These are phyloP conservation scores for Ashinkailepas kermadecensis DNA, from an alignment of 2,888 invertebrate genomes.

Conservation along the genomic window DNA sequence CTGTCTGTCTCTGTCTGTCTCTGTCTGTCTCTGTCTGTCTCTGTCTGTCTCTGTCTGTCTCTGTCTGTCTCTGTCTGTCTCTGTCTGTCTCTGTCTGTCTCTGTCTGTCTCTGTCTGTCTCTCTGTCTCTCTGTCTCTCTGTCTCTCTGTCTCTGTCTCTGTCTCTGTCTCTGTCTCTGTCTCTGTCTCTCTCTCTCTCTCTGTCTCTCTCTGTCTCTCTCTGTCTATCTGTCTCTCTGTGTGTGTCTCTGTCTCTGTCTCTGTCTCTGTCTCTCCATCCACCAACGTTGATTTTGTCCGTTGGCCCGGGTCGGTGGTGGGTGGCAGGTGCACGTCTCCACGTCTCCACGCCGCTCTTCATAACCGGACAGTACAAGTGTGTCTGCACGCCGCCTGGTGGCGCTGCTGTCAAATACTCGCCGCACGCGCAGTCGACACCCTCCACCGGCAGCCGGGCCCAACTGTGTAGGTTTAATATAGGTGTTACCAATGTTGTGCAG, in stretches of 20 bases:
- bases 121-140: background rate
- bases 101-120: too few species aligned
- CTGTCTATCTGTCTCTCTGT: background rate
- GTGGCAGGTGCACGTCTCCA: background rate
- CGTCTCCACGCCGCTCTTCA: background rate
- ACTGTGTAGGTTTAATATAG: slow-evolving; percentile 14
- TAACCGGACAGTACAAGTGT: slow-evolving; percentile 5
- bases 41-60: background rate
- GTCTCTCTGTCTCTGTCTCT: background rate
- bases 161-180: slow-evolving; percentile 15
- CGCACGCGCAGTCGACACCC: background rate
- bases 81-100: background rate
- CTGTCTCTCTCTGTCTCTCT: background rate
- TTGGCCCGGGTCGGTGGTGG: background rate
- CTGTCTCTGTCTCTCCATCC: slow-evolving; percentile 23
- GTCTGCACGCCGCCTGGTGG: background rate
- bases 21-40: background rate
- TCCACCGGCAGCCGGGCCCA: background rate
- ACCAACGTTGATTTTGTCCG: slow-evolving; percentile 2
- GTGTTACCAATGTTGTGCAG: slow-evolving; percentile 18
- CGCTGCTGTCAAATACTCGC: slow-evolving; percentile 9
- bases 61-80: slow-evolving; percentile 21
- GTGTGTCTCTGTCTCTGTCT: background rate
- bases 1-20: background rate
- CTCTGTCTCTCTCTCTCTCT: slow-evolving; percentile 18